A percentile compares a stretch with the other conserved stretches of the same genome.
Evolutionary conservation across 2,888 invertebrate species (phyloP).

Genomic region (Mylabris sibirica): DNA sequence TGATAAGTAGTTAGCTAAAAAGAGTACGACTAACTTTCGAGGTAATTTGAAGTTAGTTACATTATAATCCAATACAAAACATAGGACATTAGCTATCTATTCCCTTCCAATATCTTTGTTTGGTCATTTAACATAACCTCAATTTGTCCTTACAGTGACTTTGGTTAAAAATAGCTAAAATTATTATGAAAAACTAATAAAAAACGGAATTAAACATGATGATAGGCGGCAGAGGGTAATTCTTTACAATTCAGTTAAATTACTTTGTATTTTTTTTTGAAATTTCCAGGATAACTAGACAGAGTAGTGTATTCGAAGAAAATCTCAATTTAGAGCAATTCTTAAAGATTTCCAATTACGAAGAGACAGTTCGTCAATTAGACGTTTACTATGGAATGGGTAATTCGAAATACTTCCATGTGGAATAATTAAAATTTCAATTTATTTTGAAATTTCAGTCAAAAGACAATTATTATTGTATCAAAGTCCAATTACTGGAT

Average conservation of each 20-base stretch:
- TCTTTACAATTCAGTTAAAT: background rate
- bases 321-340: slow-evolving; percentile 77
- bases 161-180: background rate
- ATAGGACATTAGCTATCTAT: too few species aligned
- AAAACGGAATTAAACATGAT: slow-evolving; percentile 16
- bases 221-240: slow-evolving; percentile 24
- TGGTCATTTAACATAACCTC: background rate
- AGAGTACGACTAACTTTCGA: too few species aligned
- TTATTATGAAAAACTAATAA: background rate
- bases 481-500: slow-evolving; percentile 92
- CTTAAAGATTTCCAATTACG: slow-evolving; percentile 84
- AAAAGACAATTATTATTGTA: slow-evolving; percentile 89
- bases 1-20: too few species aligned
- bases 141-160: slow-evolving; percentile 5
- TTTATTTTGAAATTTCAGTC: slow-evolving; percentile 64
- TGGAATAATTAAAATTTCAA: background rate
- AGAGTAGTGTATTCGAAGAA: slow-evolving; percentile 65
- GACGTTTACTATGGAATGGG: slow-evolving; percentile 95
- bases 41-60: too few species aligned
- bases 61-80: too few species aligned
- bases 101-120: too few species aligned
- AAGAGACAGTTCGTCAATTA: slow-evolving; percentile 87
- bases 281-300: slow-evolving; percentile 40
- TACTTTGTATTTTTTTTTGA: background rate
- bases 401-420: slow-evolving; percentile 55